phyloP scores from a whole-genome alignment of 2,888 invertebrate species.

The Ochlodes sylvanus region DNA sequence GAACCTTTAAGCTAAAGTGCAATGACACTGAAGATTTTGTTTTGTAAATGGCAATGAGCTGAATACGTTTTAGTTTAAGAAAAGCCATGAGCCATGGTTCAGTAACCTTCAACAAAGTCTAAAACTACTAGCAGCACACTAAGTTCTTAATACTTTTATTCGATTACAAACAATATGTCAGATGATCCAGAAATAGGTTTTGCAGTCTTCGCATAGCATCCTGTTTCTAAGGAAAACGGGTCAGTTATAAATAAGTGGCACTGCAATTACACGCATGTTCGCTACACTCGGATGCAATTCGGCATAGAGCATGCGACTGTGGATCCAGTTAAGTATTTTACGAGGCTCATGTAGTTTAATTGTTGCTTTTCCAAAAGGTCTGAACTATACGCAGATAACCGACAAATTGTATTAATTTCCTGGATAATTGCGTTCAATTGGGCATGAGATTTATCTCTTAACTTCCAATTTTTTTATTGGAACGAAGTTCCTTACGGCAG shows the following conservation, averaged over 20 bases:
- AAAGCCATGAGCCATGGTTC: too few species aligned
- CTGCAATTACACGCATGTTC: slow-evolving; percentile 35
- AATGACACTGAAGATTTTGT: too few species aligned
- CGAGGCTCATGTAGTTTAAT: not conserved
- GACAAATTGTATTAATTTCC: too few species aligned
- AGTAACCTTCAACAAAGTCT: not conserved
- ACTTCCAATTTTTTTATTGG: too few species aligned
- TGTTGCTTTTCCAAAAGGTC: too few species aligned
- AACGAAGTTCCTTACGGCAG: too few species aligned
- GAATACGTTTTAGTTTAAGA: too few species aligned
- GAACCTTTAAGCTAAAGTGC: too few species aligned
- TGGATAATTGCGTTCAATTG: too few species aligned
- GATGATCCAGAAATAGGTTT: slow-evolving; percentile 46
- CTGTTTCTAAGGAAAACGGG: slow-evolving; percentile 60
- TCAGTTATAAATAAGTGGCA: slow-evolving; percentile 57
- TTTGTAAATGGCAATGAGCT: too few species aligned
- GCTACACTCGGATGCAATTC: slow-evolving; percentile 30
- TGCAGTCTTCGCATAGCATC: slow-evolving; percentile 53
- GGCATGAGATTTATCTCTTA: too few species aligned
- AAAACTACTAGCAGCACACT: not conserved
- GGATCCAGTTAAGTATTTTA: not conserved
- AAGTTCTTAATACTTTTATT: slow-evolving; percentile 8
- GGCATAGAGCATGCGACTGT: slow-evolving; percentile 13
- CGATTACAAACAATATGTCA: slow-evolving; percentile 42
- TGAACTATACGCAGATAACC: too few species aligned